phyloP scores from a whole-genome alignment of 2,888 invertebrate species.

The Thymelicus lineola region DNA sequence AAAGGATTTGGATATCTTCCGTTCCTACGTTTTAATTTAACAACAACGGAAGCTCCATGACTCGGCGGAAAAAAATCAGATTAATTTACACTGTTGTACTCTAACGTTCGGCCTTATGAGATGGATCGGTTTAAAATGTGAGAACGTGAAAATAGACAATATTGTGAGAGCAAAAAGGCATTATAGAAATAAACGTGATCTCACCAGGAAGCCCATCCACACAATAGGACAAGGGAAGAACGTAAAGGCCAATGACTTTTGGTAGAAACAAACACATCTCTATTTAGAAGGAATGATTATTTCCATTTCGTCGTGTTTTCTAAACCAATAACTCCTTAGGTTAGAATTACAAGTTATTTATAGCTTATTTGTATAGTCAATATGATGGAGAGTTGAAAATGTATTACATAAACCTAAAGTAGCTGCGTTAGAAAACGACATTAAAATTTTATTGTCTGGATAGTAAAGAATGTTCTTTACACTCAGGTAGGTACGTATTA shows the following conservation, averaged over 20 bases:
- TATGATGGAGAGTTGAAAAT: not conserved
- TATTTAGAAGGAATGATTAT: conserved; percentile 42
- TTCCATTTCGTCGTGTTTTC: conserved; percentile 36
- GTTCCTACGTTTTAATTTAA: conserved; percentile 73
- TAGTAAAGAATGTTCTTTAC: not conserved
- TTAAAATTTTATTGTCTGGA: conserved; percentile 14
- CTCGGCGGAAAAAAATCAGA: conserved; percentile 75
- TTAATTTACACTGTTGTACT: conserved; percentile 71
- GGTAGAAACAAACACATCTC: conserved; percentile 58
- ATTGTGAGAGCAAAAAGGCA: conserved; percentile 51
- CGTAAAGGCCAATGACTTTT: conserved; percentile 65
- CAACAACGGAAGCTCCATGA: conserved; percentile 81
- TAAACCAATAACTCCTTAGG: conserved; percentile 37
- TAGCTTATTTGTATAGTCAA: conserved; percentile 19
- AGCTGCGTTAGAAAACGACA: not conserved
- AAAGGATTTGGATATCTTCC: conserved; percentile 57
- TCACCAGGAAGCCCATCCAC: conserved; percentile 66
- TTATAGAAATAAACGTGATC: conserved; percentile 71
- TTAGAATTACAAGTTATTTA: conserved; percentile 36
- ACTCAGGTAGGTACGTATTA: not conserved
- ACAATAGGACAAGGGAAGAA: conserved; percentile 64
- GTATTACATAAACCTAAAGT: not conserved
- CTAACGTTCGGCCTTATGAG: conserved; percentile 58
- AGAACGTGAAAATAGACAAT: conserved; percentile 63
- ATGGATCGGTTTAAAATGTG: conserved; percentile 68